Evolutionary conservation across 2,888 invertebrate species (phyloP), one percentile per base, ranked within the genome.

Genomic region (Chymomyza procnemis): DNA sequence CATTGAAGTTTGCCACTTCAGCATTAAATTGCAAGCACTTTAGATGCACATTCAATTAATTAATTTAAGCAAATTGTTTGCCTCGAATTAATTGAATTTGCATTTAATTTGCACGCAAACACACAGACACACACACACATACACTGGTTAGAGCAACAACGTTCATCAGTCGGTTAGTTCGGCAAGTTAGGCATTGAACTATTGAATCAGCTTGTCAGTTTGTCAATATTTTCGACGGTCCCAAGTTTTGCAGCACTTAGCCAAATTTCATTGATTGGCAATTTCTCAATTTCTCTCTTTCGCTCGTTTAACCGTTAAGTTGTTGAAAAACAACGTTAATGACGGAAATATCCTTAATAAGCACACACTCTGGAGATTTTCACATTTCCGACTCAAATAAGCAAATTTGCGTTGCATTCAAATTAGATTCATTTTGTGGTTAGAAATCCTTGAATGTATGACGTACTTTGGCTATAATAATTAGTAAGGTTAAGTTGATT

Each of bases 21-120:
- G 50, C 50, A 19, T 50, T 50, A 50, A 50, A 50, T 50, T 59
- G 46, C 70, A 69, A 67, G 80, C 82, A 89, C 88, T 87, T 88
- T 87, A 88, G 88, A 89, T 86, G 87, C 81, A 88, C 85, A 88
- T 89, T 88, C 88, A 89, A 88, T 88, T 88, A 89, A 88, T 88
- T 88, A 60, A 60, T 60, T 88, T 86, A 78, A 88, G 89, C 86
- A 89, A 88, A 88, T 88, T 88, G 87, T 88, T 88, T 88, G 89
- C 88, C 88, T 88, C 86, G 88, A 88, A 88, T 88, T 88, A 88
- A 88, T 88, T 87, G 87, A 88, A 88, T 88, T 83, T 78, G 80
- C 81, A 81, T 83, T 80, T 80, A 85, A 88, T 86, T 85, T 88
- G 85, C 84, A 79, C 41, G 21, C 46, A 46, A 9, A n/a, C 34